Percentiles rank a stretch among this genome's conserved stretches.
phyloP scores from a whole-genome alignment of 2,113 vertebrate genomes.

The Lepisosteus oculatus region DNA sequence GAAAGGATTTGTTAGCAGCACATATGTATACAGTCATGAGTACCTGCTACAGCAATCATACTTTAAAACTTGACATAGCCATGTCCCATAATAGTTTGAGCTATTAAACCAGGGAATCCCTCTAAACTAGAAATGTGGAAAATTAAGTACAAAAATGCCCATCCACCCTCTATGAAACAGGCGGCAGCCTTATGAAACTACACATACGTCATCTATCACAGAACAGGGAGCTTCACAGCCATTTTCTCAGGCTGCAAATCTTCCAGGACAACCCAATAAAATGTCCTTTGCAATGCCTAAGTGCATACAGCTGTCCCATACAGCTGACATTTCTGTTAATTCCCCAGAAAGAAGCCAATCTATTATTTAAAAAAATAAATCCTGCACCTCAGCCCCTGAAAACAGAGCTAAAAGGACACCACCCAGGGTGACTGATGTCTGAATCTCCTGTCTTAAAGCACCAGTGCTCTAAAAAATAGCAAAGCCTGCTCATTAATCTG shows the following conservation, averaged over 20 bases:
- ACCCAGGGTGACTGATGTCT: neutral
- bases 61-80: too few species aligned
- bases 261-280: neutral
- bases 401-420: slow-evolving; percentile 24
- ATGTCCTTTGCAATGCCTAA: slow-evolving; percentile 30
- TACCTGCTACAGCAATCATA: too few species aligned
- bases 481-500: neutral
- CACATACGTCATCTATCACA: neutral
- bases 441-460: too few species aligned
- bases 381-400: slow-evolving; percentile 46
- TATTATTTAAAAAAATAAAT: slow-evolving; percentile 62
- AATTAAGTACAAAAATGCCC: neutral
- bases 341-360: slow-evolving; percentile 57
- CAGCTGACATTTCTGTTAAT: slow-evolving; percentile 56
- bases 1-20: too few species aligned
- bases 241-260: neutral
- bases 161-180: neutral
- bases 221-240: neutral
- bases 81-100: too few species aligned
- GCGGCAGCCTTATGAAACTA: neutral
- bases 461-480: neutral
- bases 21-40: too few species aligned
- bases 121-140: too few species aligned
- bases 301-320: slow-evolving; percentile 61
- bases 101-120: too few species aligned